Conservation (phyloP, 2,888 invertebrate species). For the Nipponacmea schrenckii region DNA sequence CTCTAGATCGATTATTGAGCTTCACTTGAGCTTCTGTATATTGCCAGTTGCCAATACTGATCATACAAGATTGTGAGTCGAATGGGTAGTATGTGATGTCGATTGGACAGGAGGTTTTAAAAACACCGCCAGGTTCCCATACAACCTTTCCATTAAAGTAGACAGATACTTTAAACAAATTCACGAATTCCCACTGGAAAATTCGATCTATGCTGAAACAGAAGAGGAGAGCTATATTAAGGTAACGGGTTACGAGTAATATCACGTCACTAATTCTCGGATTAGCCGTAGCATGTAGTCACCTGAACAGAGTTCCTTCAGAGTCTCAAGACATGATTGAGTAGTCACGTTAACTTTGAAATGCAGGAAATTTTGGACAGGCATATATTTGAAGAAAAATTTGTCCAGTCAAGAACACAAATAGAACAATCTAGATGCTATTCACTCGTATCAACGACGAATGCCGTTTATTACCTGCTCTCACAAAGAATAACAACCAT, state of each 20-base stretch:
- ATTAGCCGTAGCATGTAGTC: too few relatives aligned
- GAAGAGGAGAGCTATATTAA: not conserved
- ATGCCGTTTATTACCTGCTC: too few relatives aligned
- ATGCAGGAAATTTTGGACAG: too few relatives aligned
- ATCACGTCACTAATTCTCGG: not conserved
- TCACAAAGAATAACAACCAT: too few relatives aligned
- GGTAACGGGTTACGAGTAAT: too few relatives aligned
- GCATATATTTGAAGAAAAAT: too few relatives aligned
- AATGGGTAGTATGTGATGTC: constrained; percentile 48
- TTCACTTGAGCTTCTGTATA: constrained; percentile 37
- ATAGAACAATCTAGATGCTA: too few relatives aligned
- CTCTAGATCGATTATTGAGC: constrained; percentile 26
- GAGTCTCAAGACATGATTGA: too few relatives aligned
- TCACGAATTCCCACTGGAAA: constrained; percentile 37
- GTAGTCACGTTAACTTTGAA: too few relatives aligned
- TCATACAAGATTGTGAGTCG: constrained; percentile 43
- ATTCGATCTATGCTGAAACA: constrained; percentile 39
- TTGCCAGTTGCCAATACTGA: constrained; percentile 46
- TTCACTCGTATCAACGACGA: too few relatives aligned
- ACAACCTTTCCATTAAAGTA: constrained; percentile 34
- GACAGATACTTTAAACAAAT: constrained; percentile 39
- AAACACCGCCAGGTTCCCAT: constrained; percentile 49
- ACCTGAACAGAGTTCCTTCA: too few relatives aligned
- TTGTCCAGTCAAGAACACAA: too few relatives aligned
- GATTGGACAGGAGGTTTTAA: constrained; percentile 41